Conservation (phyloP, 2,888 invertebrate species). For the Odontothrips loti region DNA sequence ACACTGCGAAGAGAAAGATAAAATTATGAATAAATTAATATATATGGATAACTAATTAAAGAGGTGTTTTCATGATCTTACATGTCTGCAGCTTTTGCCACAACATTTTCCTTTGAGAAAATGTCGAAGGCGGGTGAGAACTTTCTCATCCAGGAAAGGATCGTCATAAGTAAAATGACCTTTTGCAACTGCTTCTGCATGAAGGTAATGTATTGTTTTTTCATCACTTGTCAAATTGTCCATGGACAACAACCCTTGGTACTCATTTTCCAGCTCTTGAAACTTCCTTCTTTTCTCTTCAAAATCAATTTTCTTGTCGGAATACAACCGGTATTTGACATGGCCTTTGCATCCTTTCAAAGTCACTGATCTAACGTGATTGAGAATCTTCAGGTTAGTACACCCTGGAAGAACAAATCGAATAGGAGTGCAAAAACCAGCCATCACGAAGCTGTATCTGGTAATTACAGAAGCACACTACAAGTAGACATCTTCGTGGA, state of each 20-base stretch:
- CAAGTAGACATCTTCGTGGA: background rate
- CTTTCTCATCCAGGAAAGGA: constrained; percentile 39
- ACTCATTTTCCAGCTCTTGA: constrained; percentile 38
- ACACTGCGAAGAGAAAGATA: background rate
- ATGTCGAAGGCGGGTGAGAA: constrained; percentile 41
- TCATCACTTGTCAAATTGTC: constrained; percentile 37
- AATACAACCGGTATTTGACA: background rate
- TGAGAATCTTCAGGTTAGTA: background rate
- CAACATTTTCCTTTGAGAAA: constrained; percentile 42
- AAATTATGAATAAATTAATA: background rate
- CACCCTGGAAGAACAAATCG: background rate
- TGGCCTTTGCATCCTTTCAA: background rate
- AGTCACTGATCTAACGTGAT: background rate
- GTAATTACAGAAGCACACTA: background rate
- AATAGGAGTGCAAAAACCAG: background rate
- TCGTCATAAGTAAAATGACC: constrained; percentile 43
- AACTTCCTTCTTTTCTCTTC: constrained; percentile 36
- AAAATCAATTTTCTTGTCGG: background rate
- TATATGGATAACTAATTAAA: background rate
- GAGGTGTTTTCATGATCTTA: constrained; percentile 31
- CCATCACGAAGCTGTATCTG: background rate
- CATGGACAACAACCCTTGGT: constrained; percentile 36
- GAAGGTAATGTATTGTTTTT: constrained; percentile 38
- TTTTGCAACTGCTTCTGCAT: constrained; percentile 39
- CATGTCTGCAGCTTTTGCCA: constrained; percentile 43